Evolutionary conservation across 2,113 vertebrate species (phyloP).

Genomic region (Neolamprologus hecqui): DNA sequence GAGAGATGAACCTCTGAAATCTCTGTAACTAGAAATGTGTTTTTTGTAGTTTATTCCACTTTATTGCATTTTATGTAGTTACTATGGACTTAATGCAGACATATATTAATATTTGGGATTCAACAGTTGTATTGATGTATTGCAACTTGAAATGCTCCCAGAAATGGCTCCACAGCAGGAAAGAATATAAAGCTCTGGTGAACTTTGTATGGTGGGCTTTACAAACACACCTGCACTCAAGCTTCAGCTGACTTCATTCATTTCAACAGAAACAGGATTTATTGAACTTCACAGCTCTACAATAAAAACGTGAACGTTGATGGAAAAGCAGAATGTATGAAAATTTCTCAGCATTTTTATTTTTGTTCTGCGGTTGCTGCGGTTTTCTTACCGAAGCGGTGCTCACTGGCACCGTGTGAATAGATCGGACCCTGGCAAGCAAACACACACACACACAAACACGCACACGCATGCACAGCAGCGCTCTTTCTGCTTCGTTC

Average conservation of each 20-base stretch:
- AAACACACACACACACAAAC: neutral
- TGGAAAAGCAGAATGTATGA: neutral
- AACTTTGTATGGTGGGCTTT: neutral
- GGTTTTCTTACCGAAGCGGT: neutral
- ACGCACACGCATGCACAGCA: neutral
- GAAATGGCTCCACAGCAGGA: neutral
- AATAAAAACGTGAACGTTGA: rapidly evolving
- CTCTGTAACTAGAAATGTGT: neutral
- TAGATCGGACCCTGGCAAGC: neutral
- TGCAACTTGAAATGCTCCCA: neutral
- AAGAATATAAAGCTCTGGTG: rapidly evolving
- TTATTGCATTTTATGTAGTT: neutral
- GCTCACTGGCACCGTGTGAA: neutral
- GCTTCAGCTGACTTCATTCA: neutral
- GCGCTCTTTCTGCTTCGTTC: neutral
- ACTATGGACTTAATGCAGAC: rapidly evolving
- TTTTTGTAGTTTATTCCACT: neutral
- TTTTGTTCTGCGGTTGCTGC: neutral
- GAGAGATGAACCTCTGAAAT: neutral
- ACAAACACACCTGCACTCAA: rapidly evolving
- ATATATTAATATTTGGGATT: rapidly evolving
- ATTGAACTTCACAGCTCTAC: neutral
- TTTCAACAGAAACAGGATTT: neutral
- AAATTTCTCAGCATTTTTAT: neutral
- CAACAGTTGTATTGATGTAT: neutral